phyloP scores from a whole-genome alignment of 2,797 vertebrate species.

The Eremophila alpestris region DNA sequence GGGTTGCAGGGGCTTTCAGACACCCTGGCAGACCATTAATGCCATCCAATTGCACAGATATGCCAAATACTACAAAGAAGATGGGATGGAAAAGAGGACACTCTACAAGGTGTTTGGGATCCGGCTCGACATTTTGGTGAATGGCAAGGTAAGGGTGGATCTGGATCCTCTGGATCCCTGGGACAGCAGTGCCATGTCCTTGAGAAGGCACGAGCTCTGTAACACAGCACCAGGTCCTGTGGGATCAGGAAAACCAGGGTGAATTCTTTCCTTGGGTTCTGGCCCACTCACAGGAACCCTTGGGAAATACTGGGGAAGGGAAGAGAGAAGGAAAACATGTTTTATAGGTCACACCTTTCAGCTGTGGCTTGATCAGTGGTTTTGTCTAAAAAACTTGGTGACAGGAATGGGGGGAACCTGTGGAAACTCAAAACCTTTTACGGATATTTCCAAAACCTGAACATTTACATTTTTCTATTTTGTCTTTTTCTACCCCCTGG shows the following conservation, averaged over 20 bases:
- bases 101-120: conserved; percentile 95
- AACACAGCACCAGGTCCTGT: accelerated
- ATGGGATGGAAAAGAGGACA: conserved; percentile 77
- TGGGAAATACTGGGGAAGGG: neutral
- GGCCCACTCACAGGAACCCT: neutral
- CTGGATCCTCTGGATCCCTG: no score
- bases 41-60: conserved; percentile 74
- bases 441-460: neutral
- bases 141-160: conserved; percentile 82
- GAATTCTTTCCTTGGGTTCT: neutral
- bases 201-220: neutral
- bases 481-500: neutral
- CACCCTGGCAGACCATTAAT: neutral
- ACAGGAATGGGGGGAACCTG: accelerated
- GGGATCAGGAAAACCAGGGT: neutral
- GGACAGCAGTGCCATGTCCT: neutral
- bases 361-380: neutral
- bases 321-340: neutral
- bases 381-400: neutral
- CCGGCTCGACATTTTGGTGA: conserved; percentile 89
- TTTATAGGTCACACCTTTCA: neutral
- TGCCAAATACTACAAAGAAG: conserved; percentile 88
- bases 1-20: neutral
- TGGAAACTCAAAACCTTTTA: neutral
- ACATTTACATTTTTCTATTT: neutral